Base-by-base conservation (phyloP, 1,140 invertebrate genomes). In the Pogonus chalceus region DNA sequence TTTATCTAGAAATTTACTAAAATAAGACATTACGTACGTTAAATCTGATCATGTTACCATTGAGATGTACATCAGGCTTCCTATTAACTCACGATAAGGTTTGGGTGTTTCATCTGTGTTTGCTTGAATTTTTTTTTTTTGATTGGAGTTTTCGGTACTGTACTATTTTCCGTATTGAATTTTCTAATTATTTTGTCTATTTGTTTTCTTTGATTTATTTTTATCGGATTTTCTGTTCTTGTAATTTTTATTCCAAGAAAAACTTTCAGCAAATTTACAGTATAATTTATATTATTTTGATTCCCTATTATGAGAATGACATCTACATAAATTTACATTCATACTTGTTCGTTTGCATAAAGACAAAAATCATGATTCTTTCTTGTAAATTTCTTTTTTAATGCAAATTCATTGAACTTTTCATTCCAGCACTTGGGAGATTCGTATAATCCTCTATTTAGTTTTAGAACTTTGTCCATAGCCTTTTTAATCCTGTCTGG, bases 401-500 rank as follows among this genome's bases (percentile, higher is more conserved):
- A 20, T n/a, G 48, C n/a, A 31, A 59, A 50, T 35, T 57, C 51
- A 52, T 54, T 59, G 39, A 60, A 59, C 18, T 22, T 20, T 24
- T 60, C 39, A 51, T 65, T 62, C 68, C 67, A 71, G 20, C 56
- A 61, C n/a, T 60, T 52, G 26, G 62, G 63, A 22, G 66, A 55
- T 52, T 67, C 65, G 55, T 71, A 70, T 3, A 70, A 16, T 20
- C 56, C 59, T 57, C 61, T 63, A 7, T 65, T 61, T 12, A 72
- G 37, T 47, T 49, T 60, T 37, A 59, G 52, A 16, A 57, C 50
- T 50, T 60, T 53, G 10, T 23, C 23, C 4, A 14, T 49, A 31
- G 14, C 37, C 20, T 49, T n/a, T 18, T 51, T 20, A 22, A 47
- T 48, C 46, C 52, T 21, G 10, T 18, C 20, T 46, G 9, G 7